Base-by-base conservation (phyloP, 2,888 invertebrate species). In the Agonopterix alstromeriana region DNA sequence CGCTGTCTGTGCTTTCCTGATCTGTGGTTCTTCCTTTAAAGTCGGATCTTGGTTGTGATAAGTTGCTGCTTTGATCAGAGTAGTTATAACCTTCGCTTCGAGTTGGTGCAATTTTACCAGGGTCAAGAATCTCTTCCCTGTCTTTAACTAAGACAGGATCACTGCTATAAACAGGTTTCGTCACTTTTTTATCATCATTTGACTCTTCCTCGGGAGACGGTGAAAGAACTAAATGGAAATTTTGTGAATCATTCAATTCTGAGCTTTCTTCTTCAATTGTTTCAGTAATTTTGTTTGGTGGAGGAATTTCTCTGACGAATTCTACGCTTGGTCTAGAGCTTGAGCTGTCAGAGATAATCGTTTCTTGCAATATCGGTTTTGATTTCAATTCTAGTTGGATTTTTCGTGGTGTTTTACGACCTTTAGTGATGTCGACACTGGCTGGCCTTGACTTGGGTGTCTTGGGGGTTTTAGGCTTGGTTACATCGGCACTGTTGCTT, bases 1-100 rank as follows among this genome's bases (percentile, higher is more conserved):
- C 73, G 46, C 83, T 88, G 38, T 86, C 88, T 2, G 88, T 88
- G 51, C 82, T 85, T 40, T 84, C 88, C 54, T 80, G 86, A 47
- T 88, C 87, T 1, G 84, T 84, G 0, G 76, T 68, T 55, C 81
- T 84, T 1, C 68, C 76, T 50, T 60, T 61, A 38, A 57, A 67
- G n/a, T 77, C 72, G 4, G 63, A 53, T 47, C 60, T 55, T 0
- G 67, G 57, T 54, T 81, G 78, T 0, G 79, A 77, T 10, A 71
- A 61, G 51, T 66, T 70, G 38, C 62, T 60, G 47, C 57, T 74
- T 43, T 71, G 70, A 49, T 84, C 82, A 0, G 82, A 77, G 48
- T 70, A 77, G 43, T 62, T 66, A 43, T 68, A 77, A 0, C 77
- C 82, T 61, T 83, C 85, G 46, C 79, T 86, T 58, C 67, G 73